phyloP scores from a whole-genome alignment of 1,140 invertebrate species.

The Pantala flavescens region DNA sequence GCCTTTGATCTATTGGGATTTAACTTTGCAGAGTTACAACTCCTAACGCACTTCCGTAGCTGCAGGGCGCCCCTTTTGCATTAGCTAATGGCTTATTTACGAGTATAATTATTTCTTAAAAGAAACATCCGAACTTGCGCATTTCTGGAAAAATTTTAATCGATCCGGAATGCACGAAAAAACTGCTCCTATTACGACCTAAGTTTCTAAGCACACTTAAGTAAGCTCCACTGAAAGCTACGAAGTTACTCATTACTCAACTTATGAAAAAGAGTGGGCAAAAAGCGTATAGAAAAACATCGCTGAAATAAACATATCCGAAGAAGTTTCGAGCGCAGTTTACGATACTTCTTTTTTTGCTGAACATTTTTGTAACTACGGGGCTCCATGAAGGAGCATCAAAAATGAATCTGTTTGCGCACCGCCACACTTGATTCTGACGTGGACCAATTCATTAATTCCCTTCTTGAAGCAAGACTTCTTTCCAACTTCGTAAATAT shows the following conservation, averaged over 20 bases:
- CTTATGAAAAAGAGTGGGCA: neutral
- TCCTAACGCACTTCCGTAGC: too few species aligned
- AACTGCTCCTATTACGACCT: neutral
- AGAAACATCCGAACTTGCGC: too few species aligned
- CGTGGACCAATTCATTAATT: neutral
- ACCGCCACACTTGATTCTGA: neutral
- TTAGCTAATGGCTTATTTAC: too few species aligned
- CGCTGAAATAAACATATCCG: neutral
- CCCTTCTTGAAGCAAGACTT: neutral
- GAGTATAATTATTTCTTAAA: too few species aligned
- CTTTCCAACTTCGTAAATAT: neutral
- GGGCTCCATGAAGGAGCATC: neutral
- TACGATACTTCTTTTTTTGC: neutral
- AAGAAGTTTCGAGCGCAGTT: neutral
- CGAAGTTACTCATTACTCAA: neutral
- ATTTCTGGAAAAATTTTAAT: too few species aligned
- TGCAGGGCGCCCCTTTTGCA: too few species aligned
- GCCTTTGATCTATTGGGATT: too few species aligned
- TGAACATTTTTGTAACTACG: neutral
- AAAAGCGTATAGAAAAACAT: neutral
- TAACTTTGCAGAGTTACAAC: too few species aligned
- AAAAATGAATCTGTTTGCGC: neutral
- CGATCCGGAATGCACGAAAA: too few species aligned
- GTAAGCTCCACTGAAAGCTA: neutral
- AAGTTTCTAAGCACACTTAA: neutral